Conservation (phyloP, 2,888 invertebrate species). For the Drosophila meridiana region DNA sequence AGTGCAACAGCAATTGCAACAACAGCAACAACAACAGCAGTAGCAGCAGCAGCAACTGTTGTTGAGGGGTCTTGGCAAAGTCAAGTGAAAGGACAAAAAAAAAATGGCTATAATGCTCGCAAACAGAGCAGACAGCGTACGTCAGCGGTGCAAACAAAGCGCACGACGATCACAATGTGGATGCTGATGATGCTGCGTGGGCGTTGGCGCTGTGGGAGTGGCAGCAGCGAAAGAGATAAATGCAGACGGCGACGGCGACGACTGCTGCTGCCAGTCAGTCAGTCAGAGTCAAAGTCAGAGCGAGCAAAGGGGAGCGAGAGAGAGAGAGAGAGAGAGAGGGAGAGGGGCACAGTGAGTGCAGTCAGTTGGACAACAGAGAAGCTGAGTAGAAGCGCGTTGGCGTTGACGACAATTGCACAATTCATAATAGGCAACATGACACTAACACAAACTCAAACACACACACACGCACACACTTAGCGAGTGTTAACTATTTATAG, state of each 20-base stretch:
- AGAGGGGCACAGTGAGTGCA: conserved; percentile 46
- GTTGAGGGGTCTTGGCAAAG: conserved; percentile 40
- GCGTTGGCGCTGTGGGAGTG: conserved; percentile 6
- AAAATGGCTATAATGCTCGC: conserved; percentile 67
- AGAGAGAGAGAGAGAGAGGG: background rate
- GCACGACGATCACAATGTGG: conserved; percentile 30
- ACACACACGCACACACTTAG: conserved; percentile 1
- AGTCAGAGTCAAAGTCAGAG: conserved; percentile 32
- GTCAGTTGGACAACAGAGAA: conserved; percentile 52
- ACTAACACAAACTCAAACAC: conserved; percentile 29
- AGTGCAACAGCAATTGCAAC: conserved; percentile 57
- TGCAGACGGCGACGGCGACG: conserved; percentile 32
- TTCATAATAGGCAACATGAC: conserved; percentile 78
- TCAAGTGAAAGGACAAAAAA: conserved; percentile 37
- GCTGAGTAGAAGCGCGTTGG: conserved; percentile 56
- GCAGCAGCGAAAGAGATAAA: conserved; percentile 37
- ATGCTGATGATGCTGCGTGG: conserved; percentile 20
- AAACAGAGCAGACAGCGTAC: conserved; percentile 68
- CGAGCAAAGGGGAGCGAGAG: background rate
- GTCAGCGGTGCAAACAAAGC: conserved; percentile 67
- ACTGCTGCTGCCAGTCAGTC: conserved; percentile 50
- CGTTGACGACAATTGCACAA: conserved; percentile 79
- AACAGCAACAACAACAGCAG: conserved; percentile 9
- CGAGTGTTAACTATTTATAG: conserved; percentile 62
- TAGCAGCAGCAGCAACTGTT: conserved; percentile 10